These are phyloP conservation scores for Ganaspis sp. DNA, from an alignment of 1,140 invertebrate species.

Conservation along the genomic window DNA sequence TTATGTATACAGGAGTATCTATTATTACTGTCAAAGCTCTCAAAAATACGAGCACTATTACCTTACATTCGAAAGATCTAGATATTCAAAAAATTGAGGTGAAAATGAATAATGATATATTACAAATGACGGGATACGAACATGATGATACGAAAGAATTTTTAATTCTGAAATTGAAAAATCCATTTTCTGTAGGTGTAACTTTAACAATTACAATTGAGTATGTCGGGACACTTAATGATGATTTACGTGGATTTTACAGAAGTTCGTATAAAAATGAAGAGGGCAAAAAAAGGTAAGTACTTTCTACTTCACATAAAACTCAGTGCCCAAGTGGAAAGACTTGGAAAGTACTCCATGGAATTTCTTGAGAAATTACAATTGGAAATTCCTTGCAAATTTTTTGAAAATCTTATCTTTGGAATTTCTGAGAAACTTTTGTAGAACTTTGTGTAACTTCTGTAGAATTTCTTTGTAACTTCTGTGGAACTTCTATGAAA, in stretches of 20 bases:
- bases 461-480: too few relatives aligned
- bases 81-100: not conserved
- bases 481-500: too few relatives aligned
- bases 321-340: too few relatives aligned
- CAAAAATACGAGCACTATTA: not conserved
- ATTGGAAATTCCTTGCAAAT: too few relatives aligned
- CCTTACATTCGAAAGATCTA: not conserved
- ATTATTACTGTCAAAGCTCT: not conserved
- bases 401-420: too few relatives aligned
- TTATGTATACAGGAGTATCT: not conserved
- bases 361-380: too few relatives aligned
- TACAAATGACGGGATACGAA: not conserved
- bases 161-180: conserved; percentile 64
- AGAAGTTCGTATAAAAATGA: conserved; percentile 82
- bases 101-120: too few relatives aligned
- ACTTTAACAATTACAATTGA: conserved; percentile 73
- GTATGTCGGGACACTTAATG: conserved; percentile 77
- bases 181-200: conserved; percentile 56
- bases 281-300: conserved; percentile 68
- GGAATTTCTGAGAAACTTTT: too few relatives aligned
- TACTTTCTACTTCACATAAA: not conserved
- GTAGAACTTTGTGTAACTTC: too few relatives aligned
- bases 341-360: too few relatives aligned
- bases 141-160: conserved; percentile 41
- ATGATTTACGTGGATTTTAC: conserved; percentile 87